Conservation (phyloP, 2,888 invertebrate genomes). For the Argynnis bischoffii region DNA sequence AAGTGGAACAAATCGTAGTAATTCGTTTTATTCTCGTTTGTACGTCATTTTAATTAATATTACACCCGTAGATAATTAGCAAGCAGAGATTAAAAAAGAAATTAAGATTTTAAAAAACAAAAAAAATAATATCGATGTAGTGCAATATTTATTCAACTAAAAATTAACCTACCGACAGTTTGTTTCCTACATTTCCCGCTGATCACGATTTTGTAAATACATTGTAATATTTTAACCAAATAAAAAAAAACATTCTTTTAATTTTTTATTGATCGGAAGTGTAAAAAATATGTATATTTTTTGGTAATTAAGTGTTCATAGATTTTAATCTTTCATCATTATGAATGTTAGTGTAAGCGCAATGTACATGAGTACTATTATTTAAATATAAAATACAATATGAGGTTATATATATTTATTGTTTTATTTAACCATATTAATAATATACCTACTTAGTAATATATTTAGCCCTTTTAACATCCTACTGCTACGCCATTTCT, state of each 20-base stretch:
- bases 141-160: constrained; percentile 3
- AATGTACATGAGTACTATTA: constrained; percentile 55
- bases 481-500: too few relatives aligned
- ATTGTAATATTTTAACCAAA: not conserved
- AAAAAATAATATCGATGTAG: not conserved
- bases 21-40: not conserved
- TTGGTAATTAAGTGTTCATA: constrained; percentile 38
- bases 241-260: not conserved
- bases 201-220: constrained; percentile 14
- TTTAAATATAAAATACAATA: constrained; percentile 54
- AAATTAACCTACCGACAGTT: not conserved
- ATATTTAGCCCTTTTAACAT: not conserved
- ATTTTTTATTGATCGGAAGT: constrained; percentile 3
- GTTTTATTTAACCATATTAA: constrained; percentile 13
- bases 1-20: too few relatives aligned
- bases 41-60: not conserved
- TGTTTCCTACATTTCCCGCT: not conserved
- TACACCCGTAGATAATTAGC: not conserved
- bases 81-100: not conserved
- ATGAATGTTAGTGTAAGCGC: constrained; percentile 41
- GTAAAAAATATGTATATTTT: constrained; percentile 33
- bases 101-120: not conserved
- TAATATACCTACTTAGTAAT: not conserved
- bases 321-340: constrained; percentile 33
- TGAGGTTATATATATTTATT: constrained; percentile 59